Base-by-base conservation (phyloP, 2,888 invertebrate species). In the Liposcelis brunnea region DNA sequence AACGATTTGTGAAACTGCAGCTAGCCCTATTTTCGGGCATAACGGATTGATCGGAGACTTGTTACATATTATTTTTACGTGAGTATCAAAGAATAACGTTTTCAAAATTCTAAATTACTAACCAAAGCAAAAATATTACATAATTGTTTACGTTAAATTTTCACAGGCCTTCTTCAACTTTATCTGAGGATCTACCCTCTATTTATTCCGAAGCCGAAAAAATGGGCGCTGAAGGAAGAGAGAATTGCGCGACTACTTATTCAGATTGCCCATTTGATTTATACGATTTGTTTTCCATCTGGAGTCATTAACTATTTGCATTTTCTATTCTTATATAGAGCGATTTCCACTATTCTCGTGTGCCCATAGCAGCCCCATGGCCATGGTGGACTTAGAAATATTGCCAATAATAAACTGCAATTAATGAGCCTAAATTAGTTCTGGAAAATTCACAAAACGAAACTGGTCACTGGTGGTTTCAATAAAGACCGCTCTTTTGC, bases 1-100 rank as follows among this genome's bases (percentile, higher is more conserved):
- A 50, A 70, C 75, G 42, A 69, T 82, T 36, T 82, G 82, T 53
- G 76, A 79, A 52, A 61, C 78, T 15, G 73, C 78, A 2, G 69
- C 68, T 42, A 69, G 72, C 50, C 75, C 79, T 1, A 60, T 80
- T 14, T 16, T 19, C 7, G 40, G 40, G 21, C 53, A 53, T 18
- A 52, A 54, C 34, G 54, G 57, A 8, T 47, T 57, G 3, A 34
- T 56, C n/a, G 56, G 55, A 1, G 52, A 55, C 15, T 56, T 66
- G 42, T 52, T 66, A 37, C 61, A 66, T 53, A 56, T 64, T 44
- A 52, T 66, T 40, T 57, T 66, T 49, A 62, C 62, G 66, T 66
- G 55, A 60, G 61, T 54, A 44, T 2, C 3, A 35, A n/a, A 8
- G 15, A 34, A 32, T 19, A 31, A 18, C 31, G 33, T 45, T 36